Evolutionary conservation across 2,888 invertebrate species (phyloP).

Genomic region (Boloria euphrosyne): DNA sequence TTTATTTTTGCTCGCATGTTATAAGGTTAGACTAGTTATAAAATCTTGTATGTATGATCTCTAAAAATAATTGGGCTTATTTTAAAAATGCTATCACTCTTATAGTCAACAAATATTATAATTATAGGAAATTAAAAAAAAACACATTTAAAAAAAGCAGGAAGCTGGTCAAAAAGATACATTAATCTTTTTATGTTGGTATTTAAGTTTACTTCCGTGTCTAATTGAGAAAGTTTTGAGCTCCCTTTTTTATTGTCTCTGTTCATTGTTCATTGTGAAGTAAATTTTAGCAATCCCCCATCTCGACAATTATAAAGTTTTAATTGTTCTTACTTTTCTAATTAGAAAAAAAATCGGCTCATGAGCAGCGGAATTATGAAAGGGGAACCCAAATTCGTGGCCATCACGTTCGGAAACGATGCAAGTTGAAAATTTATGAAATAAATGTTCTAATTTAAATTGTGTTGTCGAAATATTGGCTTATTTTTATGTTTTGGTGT

Average conservation of each 20-base stretch:
- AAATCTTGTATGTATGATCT: too few relatives aligned
- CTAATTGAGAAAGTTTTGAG: conserved; percentile 76
- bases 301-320: conserved; percentile 24
- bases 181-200: conserved; percentile 9
- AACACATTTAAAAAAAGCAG: background rate
- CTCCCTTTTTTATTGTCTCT: conserved; percentile 73
- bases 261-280: conserved; percentile 68
- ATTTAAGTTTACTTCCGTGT: conserved; percentile 35
- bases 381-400: conserved; percentile 31
- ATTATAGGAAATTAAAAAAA: too few relatives aligned
- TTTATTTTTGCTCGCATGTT: too few relatives aligned
- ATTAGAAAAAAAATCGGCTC: conserved; percentile 46
- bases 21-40: too few relatives aligned
- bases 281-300: conserved; percentile 66
- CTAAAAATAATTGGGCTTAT: too few relatives aligned
- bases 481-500: background rate
- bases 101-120: too few relatives aligned
- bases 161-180: background rate
- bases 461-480: background rate
- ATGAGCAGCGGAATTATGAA: conserved; percentile 45
- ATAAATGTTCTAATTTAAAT: conserved; percentile 10
- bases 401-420: conserved; percentile 27
- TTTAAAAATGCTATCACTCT: too few relatives aligned
- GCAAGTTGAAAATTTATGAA: conserved; percentile 25
- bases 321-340: conserved; percentile 23